Percentiles rank a stretch among this genome's conserved stretches.
Evolutionary conservation across 2,888 invertebrate genomes (phyloP).

Genomic region (Callinectes sapidus): DNA sequence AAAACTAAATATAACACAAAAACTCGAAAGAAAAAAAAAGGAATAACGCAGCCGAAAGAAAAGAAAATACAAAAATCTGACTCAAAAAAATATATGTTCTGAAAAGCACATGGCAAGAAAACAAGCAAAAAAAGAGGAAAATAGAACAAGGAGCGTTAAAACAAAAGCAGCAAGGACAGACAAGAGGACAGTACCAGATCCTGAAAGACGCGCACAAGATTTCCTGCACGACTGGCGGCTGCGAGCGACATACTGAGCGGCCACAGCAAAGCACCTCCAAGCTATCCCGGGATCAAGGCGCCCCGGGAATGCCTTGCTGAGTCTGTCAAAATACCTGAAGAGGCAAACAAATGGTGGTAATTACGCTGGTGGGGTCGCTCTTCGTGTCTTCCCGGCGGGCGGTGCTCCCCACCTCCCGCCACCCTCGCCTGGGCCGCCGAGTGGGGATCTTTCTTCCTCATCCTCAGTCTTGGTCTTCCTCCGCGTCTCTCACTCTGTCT

Average conservation of each 20-base stretch:
- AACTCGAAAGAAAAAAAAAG: too few relatives aligned
- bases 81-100: too few relatives aligned
- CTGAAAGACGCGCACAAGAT: not conserved
- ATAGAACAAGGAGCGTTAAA: not conserved
- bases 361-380: slow-evolving; percentile 24
- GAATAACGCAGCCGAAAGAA: too few relatives aligned
- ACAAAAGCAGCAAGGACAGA: not conserved
- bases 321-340: slow-evolving; percentile 36
- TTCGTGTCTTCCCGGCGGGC: slow-evolving; percentile 37
- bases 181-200: not conserved
- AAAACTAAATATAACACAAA: too few relatives aligned
- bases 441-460: not conserved
- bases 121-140: not conserved
- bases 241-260: not conserved
- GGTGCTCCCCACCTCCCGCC: slow-evolving; percentile 20
- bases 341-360: slow-evolving; percentile 36
- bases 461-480: slow-evolving; percentile 15
- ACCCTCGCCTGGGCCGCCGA: not conserved
- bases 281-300: slow-evolving; percentile 7
- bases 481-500: slow-evolving; percentile 18
- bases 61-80: too few relatives aligned
- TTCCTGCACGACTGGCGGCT: not conserved
- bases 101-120: not conserved
- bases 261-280: not conserved
- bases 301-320: not conserved